Conservation (phyloP, 2,797 vertebrate genomes). For the Taenioides sp. region DNA sequence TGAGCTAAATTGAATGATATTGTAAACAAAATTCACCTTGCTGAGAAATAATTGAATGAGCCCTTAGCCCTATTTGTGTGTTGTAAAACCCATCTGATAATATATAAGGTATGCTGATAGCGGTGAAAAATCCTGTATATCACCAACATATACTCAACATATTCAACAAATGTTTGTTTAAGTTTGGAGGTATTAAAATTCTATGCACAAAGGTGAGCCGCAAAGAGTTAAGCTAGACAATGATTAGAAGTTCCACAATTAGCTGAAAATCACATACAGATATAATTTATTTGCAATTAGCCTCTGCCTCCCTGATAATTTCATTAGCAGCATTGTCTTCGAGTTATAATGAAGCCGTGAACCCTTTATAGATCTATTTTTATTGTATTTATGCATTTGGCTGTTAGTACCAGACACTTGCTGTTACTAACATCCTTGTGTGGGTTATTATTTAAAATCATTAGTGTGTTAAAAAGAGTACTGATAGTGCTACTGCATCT, state of each 20-base stretch:
- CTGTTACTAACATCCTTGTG: neutral
- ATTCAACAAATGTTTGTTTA: neutral
- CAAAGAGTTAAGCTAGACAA: neutral
- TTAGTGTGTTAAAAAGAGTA: neutral
- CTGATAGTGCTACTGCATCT: neutral
- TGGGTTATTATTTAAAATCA: neutral
- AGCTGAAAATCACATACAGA: neutral
- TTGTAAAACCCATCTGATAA: neutral
- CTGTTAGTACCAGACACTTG: neutral
- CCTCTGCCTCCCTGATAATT: neutral
- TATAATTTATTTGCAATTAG: neutral
- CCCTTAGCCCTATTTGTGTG: neutral
- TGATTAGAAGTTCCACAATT: neutral
- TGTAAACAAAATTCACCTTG: neutral
- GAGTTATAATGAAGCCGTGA: slow-evolving; percentile 1
- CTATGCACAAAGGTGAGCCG: neutral
- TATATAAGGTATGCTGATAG: neutral
- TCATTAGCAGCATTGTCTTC: neutral
- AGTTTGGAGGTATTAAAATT: neutral
- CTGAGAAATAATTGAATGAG: neutral
- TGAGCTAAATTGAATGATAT: neutral
- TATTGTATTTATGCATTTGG: neutral
- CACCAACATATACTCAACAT: neutral
- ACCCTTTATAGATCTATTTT: neutral
- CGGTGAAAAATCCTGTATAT: neutral